Evolutionary conservation across 2,797 vertebrate species (phyloP).

Genomic region (Avahi laniger): DNA sequence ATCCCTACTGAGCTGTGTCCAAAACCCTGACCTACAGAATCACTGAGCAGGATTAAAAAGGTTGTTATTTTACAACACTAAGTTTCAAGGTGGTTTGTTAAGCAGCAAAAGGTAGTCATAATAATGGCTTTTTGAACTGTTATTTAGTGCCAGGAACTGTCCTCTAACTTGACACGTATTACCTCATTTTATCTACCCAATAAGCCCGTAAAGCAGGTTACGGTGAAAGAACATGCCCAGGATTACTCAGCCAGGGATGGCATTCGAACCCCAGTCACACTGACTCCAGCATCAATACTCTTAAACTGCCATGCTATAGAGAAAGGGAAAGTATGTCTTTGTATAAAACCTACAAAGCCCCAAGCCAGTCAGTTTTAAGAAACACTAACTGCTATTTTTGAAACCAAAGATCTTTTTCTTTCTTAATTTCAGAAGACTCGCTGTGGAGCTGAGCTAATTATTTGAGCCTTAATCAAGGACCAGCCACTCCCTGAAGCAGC

Average conservation of each 20-base stretch:
- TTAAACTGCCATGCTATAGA: neutral
- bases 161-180: neutral
- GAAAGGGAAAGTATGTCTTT: neutral
- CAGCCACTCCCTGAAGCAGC: conserved; percentile 71
- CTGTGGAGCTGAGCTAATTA: conserved; percentile 69
- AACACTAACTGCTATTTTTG: conserved; percentile 60
- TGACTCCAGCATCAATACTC: neutral
- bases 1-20: neutral
- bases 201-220: neutral
- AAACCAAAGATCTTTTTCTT: conserved; percentile 70
- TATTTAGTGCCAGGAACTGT: neutral
- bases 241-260: neutral
- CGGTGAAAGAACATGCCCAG: neutral
- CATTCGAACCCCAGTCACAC: neutral
- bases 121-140: neutral
- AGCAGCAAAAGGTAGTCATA: neutral
- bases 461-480: conserved; percentile 75
- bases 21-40: neutral
- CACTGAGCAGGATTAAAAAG: neutral
- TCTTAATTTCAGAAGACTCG: conserved; percentile 70
- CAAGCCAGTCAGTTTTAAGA: conserved; percentile 45
- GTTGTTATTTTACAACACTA: neutral
- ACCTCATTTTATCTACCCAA: neutral
- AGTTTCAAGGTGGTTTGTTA: neutral
- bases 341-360: conserved; percentile 22